phyloP scores from a whole-genome alignment of 2,113 vertebrate genomes.

The Ictalurus furcatus region DNA sequence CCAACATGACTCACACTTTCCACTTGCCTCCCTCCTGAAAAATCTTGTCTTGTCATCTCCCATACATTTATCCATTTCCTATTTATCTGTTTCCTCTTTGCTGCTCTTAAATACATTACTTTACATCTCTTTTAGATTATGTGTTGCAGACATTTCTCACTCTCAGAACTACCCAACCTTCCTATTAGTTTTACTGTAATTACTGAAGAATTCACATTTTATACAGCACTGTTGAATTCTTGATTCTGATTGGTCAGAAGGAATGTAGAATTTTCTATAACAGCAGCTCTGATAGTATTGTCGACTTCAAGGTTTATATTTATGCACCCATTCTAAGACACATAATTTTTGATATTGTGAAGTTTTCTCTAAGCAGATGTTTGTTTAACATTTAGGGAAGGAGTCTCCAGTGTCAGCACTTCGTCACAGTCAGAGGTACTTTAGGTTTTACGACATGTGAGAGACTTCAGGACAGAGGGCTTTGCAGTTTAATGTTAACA shows the following conservation, averaged over 20 bases:
- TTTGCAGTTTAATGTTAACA: not conserved
- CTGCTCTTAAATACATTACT: not conserved
- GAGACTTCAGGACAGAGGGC: not conserved
- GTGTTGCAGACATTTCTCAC: not conserved
- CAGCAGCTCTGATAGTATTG: not conserved
- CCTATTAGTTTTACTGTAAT: not conserved
- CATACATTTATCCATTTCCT: not conserved
- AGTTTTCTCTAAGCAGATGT: not conserved
- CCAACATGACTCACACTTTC: constrained; percentile 18
- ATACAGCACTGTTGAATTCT: not conserved
- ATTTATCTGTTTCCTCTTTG: not conserved
- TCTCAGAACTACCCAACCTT: not conserved
- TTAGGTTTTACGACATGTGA: not conserved
- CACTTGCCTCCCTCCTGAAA: not conserved
- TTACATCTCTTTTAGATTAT: constrained; percentile 13
- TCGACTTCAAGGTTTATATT: not conserved
- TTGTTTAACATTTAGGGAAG: not conserved
- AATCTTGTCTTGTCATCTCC: not conserved
- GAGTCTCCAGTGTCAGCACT: not conserved
- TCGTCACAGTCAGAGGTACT: not conserved
- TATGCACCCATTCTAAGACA: not conserved
- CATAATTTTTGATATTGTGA: not conserved
- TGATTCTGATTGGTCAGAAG: not conserved
- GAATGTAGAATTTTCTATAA: not conserved
- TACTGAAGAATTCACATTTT: not conserved